A percentile compares a stretch with the other conserved stretches of the same genome.
These are phyloP conservation scores for Scaptomyza reducta DNA, from an alignment of 2,888 invertebrate genomes.

Conservation along the genomic window DNA sequence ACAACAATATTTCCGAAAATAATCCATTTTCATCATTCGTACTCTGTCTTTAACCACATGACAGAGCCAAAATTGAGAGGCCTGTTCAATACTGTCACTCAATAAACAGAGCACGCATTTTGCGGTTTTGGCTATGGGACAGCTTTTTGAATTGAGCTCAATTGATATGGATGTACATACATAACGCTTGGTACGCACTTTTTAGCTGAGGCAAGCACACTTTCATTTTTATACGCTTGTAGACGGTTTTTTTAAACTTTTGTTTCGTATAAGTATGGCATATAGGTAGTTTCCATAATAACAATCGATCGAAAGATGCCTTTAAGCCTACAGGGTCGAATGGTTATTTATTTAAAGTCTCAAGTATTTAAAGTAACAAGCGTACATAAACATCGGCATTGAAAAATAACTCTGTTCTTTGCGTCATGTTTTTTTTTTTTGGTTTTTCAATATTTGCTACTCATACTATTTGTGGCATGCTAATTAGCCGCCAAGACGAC, in stretches of 20 bases:
- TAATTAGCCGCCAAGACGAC: constrained; percentile 52
- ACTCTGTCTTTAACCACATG: constrained; percentile 11
- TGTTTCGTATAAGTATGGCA: too few relatives aligned
- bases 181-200: constrained; percentile 25
- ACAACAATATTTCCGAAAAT: constrained; percentile 2
- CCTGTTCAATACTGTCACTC: constrained; percentile 33
- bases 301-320: too few relatives aligned
- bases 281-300: too few relatives aligned
- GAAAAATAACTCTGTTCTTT: background rate
- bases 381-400: background rate
- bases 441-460: constrained; percentile 2
- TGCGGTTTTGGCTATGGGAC: constrained; percentile 20
- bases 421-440: background rate
- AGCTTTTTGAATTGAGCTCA: background rate
- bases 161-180: constrained; percentile 2
- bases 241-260: too few relatives aligned
- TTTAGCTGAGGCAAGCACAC: constrained; percentile 12
- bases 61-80: constrained; percentile 20
- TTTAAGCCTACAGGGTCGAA: too few relatives aligned
- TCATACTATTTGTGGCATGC: constrained; percentile 43
- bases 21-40: constrained; percentile 20
- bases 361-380: too few relatives aligned
- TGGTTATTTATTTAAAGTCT: too few relatives aligned
- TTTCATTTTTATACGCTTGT: constrained; percentile 19
- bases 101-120: constrained; percentile 39